Evolutionary conservation across 2,888 invertebrate species (phyloP).

Genomic region (Exephanes ischioxanthus): DNA sequence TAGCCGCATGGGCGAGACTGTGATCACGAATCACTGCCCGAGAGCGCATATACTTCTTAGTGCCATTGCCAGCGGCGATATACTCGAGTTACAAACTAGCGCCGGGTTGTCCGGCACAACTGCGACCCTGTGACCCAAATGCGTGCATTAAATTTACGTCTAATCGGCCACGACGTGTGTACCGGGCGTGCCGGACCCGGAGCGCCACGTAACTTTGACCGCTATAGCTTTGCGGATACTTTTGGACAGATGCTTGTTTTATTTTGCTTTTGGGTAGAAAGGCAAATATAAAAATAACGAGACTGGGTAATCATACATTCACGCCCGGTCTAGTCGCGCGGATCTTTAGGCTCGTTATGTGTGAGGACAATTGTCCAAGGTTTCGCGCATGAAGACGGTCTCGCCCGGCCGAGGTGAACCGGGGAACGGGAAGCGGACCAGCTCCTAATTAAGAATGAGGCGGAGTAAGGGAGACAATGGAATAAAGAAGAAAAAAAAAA

Average conservation of each 20-base stretch:
- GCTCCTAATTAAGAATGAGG: conserved; percentile 38
- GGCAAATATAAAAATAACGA: not conserved
- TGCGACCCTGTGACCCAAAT: conserved; percentile 62
- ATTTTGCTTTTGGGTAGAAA: not conserved
- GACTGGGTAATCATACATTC: not conserved
- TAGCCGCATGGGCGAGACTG: not conserved
- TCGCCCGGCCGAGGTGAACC: not conserved
- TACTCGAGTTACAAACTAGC: not conserved
- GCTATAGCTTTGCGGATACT: conserved; percentile 25
- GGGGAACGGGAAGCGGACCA: not conserved
- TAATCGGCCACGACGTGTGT: conserved; percentile 3
- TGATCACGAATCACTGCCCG: conserved; percentile 49
- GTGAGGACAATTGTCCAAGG: conserved; percentile 11
- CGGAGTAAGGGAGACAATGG: conserved; percentile 16
- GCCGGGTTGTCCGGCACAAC: conserved; percentile 50
- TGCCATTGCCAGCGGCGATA: conserved; percentile 50
- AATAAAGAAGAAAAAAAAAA: not conserved
- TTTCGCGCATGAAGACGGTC: not conserved
- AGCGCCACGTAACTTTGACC: not conserved
- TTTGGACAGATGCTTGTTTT: not conserved
- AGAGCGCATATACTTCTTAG: conserved; percentile 50
- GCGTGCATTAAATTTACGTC: conserved; percentile 62
- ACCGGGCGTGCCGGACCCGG: not conserved
- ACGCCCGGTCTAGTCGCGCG: conserved; percentile 1
- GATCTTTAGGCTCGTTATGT: conserved; percentile 3